Percentiles rank a stretch among this genome's conserved stretches.
Evolutionary conservation across 2,113 vertebrate species (phyloP).

Genomic region (Mustela lutreola): DNA sequence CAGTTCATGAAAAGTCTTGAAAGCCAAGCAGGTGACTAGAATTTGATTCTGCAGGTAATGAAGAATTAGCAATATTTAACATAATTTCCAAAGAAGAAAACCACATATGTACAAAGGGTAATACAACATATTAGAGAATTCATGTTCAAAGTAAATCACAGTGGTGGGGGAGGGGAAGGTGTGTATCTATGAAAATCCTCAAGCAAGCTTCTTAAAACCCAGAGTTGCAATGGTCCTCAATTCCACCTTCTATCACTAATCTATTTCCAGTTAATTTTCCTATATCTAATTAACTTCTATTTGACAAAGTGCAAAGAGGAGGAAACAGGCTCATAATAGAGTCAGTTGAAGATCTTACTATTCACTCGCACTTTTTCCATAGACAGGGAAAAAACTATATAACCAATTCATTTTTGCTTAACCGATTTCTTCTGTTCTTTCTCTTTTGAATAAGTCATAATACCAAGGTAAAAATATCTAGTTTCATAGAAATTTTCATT

Average conservation of each 20-base stretch:
- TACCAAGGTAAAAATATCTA: not conserved
- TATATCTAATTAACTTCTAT: not conserved
- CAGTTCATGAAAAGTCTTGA: constrained; percentile 5
- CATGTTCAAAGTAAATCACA: not conserved
- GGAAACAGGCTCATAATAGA: not conserved
- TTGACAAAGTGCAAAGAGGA: not conserved
- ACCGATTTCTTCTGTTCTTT: not conserved
- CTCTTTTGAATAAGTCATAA: not conserved
- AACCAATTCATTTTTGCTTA: not conserved
- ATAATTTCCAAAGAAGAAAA: not conserved
- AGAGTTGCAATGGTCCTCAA: not conserved
- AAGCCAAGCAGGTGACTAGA: not conserved
- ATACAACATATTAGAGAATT: not conserved
- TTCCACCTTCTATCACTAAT: not conserved
- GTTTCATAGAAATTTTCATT: not conserved
- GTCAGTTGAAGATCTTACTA: not conserved
- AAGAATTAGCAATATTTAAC: not conserved
- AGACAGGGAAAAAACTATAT: not conserved
- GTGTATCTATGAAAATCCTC: not conserved
- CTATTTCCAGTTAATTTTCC: not conserved
- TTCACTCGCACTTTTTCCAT: not conserved
- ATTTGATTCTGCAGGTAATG: not conserved
- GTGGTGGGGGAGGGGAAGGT: not conserved
- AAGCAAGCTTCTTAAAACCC: not conserved
- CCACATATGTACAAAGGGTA: not conserved